phyloP scores from a whole-genome alignment of 2,797 vertebrate genomes.

The Pangasius krempfi region DNA sequence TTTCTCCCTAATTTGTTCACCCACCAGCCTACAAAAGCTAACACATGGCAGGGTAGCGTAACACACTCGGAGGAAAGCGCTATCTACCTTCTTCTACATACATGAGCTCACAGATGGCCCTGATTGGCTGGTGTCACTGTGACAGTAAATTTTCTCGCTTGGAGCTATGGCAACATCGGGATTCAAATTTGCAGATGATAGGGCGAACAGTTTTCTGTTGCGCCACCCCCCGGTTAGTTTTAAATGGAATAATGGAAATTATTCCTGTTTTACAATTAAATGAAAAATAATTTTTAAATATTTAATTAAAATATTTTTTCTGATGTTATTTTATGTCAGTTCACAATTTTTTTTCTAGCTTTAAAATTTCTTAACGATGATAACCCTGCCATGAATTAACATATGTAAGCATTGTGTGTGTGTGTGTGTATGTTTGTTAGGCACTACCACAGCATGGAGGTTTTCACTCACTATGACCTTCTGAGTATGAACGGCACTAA shows the following conservation, averaged over 20 bases:
- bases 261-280: background rate
- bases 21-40: background rate
- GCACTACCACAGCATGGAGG: conserved; percentile 98
- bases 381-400: background rate
- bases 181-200: background rate
- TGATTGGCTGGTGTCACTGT: background rate
- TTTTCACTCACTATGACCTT: conserved; percentile 94
- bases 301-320: background rate
- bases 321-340: background rate
- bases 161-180: background rate
- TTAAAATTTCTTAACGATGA: background rate
- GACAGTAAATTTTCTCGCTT: background rate
- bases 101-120: background rate
- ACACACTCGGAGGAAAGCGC: background rate
- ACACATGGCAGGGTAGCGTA: background rate
- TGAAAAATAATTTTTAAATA: too few species aligned
- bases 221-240: too few species aligned
- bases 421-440: conserved; percentile 64
- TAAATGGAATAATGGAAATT: background rate
- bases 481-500: conserved; percentile 90
- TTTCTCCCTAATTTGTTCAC: background rate
- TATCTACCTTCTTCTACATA: background rate
- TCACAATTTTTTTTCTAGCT: background rate
- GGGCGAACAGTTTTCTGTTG: too few species aligned
- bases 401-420: background rate